Evolutionary conservation across 2,797 vertebrate genomes (phyloP), one percentile per base, ranked within the genome.

Genomic region (Iguana delicatissima): DNA sequence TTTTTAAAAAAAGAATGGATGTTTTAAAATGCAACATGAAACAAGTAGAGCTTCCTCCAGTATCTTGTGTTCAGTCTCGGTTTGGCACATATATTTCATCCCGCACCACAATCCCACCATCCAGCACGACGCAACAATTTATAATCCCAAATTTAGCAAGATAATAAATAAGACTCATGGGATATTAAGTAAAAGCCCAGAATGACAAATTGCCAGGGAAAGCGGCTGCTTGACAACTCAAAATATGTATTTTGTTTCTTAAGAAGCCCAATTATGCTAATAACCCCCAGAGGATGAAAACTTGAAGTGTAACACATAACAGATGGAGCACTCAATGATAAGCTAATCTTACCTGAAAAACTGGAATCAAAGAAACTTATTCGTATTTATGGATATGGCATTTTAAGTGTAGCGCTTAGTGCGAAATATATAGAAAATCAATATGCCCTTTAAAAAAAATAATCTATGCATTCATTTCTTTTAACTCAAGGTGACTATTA

Each of bases 211-310:
- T 97, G 97, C 96, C 95, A 95, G 92, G 83, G 94, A 93, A 96
- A 97, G 97, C 96, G 95, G 96, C 96, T 97, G 95, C 96, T 97
- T 97, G 97, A 97, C 96, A 96, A 96, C 94, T 96, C 96, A 95
- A 95, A 96, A 97, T 96, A 94, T 94, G 59, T 32, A 64, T 76
- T 62, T 97, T 97, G 97, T 97, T 97, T 97, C 96, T 97, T 97
- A 97, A 97, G 97, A 96, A 95, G 92, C 92, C 96, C 97, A 98
- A 98, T 98, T 98, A 98, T 97, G 97, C 95, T 97, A 97, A 98
- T 98, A 96, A 97, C 93, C 91, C 95, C 89, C 92, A 92, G 93
- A 97, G 95, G 96, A 97, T 95, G 96, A 93, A 96, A 96, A 95
- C 95, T 94, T 92, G 69, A 91, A 96, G 96, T 94, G 96, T 92